A percentile compares a stretch with the other conserved stretches of the same genome.
These are phyloP conservation scores for Nerophis lumbriciformis DNA, from an alignment of 2,113 vertebrate genomes.

Conservation along the genomic window DNA sequence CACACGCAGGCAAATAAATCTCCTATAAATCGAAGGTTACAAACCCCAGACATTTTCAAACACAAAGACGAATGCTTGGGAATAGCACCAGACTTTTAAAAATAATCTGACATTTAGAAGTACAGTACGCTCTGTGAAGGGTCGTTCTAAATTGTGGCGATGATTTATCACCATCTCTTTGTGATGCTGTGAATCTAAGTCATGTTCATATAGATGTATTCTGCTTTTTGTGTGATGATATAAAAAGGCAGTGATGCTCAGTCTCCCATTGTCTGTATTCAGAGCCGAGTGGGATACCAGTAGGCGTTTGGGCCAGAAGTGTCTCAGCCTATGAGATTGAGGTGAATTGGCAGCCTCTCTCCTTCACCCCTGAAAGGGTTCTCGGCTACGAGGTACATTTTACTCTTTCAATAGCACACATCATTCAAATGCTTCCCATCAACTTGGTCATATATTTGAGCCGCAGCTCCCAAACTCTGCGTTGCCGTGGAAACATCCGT, in stretches of 20 bases:
- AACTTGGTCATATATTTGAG: slow-evolving; percentile 46
- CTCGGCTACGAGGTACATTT: slow-evolving; percentile 90
- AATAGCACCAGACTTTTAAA: slow-evolving; percentile 40
- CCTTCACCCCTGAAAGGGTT: slow-evolving; percentile 83
- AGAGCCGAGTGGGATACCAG: slow-evolving; percentile 85
- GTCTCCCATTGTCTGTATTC: slow-evolving; percentile 56
- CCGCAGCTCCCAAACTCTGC: slow-evolving; percentile 38
- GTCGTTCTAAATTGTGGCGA: slow-evolving; percentile 15
- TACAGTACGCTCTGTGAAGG: slow-evolving; percentile 8
- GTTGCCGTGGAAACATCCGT: slow-evolving; percentile 53
- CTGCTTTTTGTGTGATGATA: slow-evolving; percentile 29
- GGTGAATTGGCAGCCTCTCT: slow-evolving; percentile 83
- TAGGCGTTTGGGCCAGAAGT: slow-evolving; percentile 79
- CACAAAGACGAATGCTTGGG: slow-evolving; percentile 27
- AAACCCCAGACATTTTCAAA: slow-evolving; percentile 10
- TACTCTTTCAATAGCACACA: slow-evolving; percentile 47
- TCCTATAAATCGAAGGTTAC: not conserved
- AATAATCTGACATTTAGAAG: slow-evolving; percentile 46
- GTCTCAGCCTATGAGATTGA: slow-evolving; percentile 85
- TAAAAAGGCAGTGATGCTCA: slow-evolving; percentile 30
- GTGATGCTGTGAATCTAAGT: not conserved
- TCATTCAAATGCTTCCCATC: slow-evolving; percentile 56
- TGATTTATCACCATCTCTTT: not conserved
- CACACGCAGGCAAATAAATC: slow-evolving; percentile 14
- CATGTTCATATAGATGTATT: slow-evolving; percentile 8